phyloP scores from a whole-genome alignment of 2,888 invertebrate species.

The Polyommatus icarus region DNA sequence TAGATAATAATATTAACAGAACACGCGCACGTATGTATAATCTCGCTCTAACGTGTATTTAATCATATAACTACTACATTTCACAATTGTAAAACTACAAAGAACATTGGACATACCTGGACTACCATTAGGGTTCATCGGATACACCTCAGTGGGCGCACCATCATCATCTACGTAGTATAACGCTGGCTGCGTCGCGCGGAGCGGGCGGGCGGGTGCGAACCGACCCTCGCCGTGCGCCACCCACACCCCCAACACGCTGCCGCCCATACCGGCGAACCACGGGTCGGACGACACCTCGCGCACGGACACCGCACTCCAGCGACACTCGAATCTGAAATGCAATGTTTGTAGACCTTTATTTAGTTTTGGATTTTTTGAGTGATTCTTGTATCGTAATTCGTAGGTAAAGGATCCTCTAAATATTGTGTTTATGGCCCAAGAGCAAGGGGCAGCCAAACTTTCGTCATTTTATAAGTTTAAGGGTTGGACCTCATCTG shows the following conservation, averaged over 20 bases:
- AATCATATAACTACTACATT: too few species aligned
- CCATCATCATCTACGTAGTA: constrained; percentile 92
- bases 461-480: too few species aligned
- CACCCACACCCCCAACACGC: constrained; percentile 96
- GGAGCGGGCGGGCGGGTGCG: constrained; percentile 73
- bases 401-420: too few species aligned
- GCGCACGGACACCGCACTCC: constrained; percentile 85
- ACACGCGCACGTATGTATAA: too few species aligned
- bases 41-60: too few species aligned
- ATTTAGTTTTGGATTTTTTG: too few species aligned
- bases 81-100: too few species aligned
- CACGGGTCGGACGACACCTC: constrained; percentile 85
- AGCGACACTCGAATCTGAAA: constrained; percentile 84
- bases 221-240: constrained; percentile 97
- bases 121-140: constrained; percentile 97
- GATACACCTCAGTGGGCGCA: constrained; percentile 88
- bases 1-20: too few species aligned
- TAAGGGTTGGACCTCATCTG: too few species aligned
- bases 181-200: constrained; percentile 84
- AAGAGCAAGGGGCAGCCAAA: too few species aligned
- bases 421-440: background rate
- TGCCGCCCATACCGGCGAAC: constrained; percentile 92
- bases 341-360: background rate
- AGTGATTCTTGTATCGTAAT: too few species aligned
- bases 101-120: constrained; percentile 68